phyloP scores from a whole-genome alignment of 2,113 vertebrate genomes.

The Nipponia nippon region DNA sequence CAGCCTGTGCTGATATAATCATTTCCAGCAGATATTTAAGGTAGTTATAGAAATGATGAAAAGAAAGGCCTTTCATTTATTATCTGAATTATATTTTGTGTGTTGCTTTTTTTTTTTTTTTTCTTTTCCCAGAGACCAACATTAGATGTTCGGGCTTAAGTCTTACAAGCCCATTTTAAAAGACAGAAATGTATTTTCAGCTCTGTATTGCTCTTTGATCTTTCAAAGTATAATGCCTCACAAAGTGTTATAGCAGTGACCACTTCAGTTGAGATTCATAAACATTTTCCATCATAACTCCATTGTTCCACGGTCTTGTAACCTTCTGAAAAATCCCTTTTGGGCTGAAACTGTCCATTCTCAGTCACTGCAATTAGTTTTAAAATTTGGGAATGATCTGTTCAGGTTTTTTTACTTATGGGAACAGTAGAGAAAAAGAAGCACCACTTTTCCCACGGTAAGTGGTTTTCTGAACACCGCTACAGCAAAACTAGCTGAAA shows the following conservation, averaged over 20 bases:
- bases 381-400: background rate
- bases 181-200: conserved; percentile 10
- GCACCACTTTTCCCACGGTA: background rate
- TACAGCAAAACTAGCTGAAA: background rate
- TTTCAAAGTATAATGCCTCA: background rate
- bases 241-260: background rate
- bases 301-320: background rate
- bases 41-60: conserved; percentile 51
- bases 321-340: background rate
- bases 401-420: background rate
- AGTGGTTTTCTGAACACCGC: background rate
- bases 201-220: conserved; percentile 35
- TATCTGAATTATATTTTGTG: conserved; percentile 52
- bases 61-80: conserved; percentile 65
- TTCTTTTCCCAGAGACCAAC: background rate
- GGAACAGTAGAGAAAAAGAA: background rate
- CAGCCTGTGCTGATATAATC: conserved; percentile 29
- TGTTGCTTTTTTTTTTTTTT: background rate
- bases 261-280: conserved; percentile 10
- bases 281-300: background rate
- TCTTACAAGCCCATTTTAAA: conserved; percentile 28
- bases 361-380: background rate
- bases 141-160: background rate
- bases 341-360: background rate
- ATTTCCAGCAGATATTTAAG: conserved; percentile 58